Evolutionary conservation across 2,113 vertebrate species (phyloP), one percentile per base, ranked within the genome.

Genomic region (Siphamia tubifer): DNA sequence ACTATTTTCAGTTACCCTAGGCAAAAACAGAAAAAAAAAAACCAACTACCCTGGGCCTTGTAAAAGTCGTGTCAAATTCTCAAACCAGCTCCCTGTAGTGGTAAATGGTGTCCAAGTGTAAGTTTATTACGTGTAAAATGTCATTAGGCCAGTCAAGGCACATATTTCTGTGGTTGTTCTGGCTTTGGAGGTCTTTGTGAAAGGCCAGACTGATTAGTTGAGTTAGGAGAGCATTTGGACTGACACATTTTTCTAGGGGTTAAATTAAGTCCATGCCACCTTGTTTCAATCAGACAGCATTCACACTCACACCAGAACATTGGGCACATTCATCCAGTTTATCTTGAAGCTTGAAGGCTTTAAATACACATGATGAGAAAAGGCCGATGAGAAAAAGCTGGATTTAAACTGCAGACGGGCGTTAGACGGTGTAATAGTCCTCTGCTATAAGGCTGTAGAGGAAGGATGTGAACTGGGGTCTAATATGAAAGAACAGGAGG

Each of bases 71-170:
- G 74, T 80, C 49, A 78, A 58, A 60, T 74, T 83, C 64, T 76
- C 68, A 74, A 56, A 53, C 25, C 40, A 17, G 66, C 82, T 83
- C 74, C 83, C 63, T 79, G 78, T 61, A 42, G 81, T 65, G 74
- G 77, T 81, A 81, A 87, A 86, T 8, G 63, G 63, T 70, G 68
- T 75, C 68, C 67, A 60, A 69, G 69, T 71, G 51, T 54, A 67
- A 30, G 57, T 89, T 91, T 91, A 89, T 86, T 89, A 87, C 8
- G 86, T 90, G 89, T 82, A 85, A 87, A 86, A 84, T 88, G 86
- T 87, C 82, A 74, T 86, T 85, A 84, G 81, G 35, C 68, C 68
- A 45, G 66, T 86, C 70, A 32, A 68, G 76, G 62, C 75, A 40
- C 78, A 67, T 85, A 71, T 86, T 85, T 85, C 62, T 79, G 58